These are phyloP conservation scores for Zootermopsis nevadensis DNA, from an alignment of 2,888 invertebrate species.

Conservation along the genomic window DNA sequence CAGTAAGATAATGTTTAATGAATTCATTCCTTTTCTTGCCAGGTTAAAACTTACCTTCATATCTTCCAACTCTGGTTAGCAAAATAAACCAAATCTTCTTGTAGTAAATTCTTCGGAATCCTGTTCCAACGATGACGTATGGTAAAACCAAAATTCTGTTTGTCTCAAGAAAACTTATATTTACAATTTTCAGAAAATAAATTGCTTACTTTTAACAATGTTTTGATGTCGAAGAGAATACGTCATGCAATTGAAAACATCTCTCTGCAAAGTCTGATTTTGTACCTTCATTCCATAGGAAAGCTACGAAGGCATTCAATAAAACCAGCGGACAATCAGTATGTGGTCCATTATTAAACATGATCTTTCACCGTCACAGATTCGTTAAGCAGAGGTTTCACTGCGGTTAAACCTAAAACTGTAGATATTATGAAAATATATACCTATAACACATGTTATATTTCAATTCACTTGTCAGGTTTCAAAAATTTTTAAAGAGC, in stretches of 20 bases:
- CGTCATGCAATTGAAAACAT: conserved; percentile 24
- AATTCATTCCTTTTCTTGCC: neutral
- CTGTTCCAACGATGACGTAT: conserved; percentile 8
- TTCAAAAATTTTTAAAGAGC: neutral
- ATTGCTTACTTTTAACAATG: conserved; percentile 14
- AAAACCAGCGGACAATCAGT: conserved; percentile 19
- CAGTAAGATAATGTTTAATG: conserved; percentile 12
- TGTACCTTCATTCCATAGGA: conserved; percentile 11
- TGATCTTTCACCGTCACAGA: conserved; percentile 6
- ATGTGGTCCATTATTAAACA: conserved; percentile 32
- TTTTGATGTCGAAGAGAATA: neutral
- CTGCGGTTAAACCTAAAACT: conserved; percentile 33
- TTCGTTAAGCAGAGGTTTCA: conserved; percentile 52
- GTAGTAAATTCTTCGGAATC: conserved; percentile 28
- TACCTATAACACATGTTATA: neutral
- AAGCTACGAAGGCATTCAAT: conserved; percentile 15
- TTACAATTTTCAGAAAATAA: conserved; percentile 11
- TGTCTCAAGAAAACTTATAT: conserved; percentile 21
- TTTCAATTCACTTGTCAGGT: neutral
- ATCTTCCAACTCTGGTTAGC: conserved; percentile 27
- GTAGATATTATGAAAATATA: neutral
- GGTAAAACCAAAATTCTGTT: conserved; percentile 28
- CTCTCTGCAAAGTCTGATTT: conserved; percentile 27
- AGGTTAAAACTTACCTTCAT: conserved; percentile 33
- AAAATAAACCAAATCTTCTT: conserved; percentile 34